Percentiles rank a stretch among this genome's conserved stretches.
These are phyloP conservation scores for Homarus gammarus DNA, from an alignment of 2,888 invertebrate genomes.

Conservation along the genomic window DNA sequence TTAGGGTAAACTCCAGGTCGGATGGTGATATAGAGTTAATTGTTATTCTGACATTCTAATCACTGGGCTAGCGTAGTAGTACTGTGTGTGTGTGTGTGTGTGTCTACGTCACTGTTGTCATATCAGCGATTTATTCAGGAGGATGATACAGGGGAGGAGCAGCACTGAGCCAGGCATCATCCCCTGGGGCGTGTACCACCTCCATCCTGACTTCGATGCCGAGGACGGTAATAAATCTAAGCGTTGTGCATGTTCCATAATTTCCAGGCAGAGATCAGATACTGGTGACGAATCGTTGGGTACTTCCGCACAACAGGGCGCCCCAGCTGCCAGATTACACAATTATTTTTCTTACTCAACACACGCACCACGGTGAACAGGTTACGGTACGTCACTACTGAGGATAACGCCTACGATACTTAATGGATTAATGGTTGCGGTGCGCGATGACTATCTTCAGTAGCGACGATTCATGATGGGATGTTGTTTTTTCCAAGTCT, in stretches of 20 bases:
- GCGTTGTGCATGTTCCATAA: slow-evolving; percentile 54
- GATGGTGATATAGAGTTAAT: slow-evolving; percentile 51
- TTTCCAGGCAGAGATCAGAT: slow-evolving; percentile 49
- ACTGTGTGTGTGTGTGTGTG: slow-evolving; percentile 11
- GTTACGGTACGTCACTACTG: not conserved
- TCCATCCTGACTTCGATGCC: not conserved
- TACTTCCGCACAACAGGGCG: slow-evolving; percentile 49
- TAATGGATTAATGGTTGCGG: no score
- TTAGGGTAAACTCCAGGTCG: slow-evolving; percentile 50
- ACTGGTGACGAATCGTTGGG: slow-evolving; percentile 46
- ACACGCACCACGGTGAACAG: slow-evolving; percentile 28
- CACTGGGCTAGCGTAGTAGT: slow-evolving; percentile 20
- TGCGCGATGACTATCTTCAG: no score
- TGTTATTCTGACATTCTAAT: slow-evolving; percentile 63
- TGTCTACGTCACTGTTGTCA: not conserved
- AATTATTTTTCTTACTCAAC: slow-evolving; percentile 48
- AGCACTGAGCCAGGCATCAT: no score
- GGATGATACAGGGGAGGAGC: no score
- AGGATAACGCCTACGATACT: no score
- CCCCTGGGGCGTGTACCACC: no score
- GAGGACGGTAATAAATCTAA: slow-evolving; percentile 36
- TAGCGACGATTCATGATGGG: no score
- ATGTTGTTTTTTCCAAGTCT: no score
- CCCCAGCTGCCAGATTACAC: slow-evolving; percentile 53
- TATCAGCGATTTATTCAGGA: no score